Evolutionary conservation across 2,113 vertebrate species (phyloP).

Genomic region (Chiloscyllium plagiosum): DNA sequence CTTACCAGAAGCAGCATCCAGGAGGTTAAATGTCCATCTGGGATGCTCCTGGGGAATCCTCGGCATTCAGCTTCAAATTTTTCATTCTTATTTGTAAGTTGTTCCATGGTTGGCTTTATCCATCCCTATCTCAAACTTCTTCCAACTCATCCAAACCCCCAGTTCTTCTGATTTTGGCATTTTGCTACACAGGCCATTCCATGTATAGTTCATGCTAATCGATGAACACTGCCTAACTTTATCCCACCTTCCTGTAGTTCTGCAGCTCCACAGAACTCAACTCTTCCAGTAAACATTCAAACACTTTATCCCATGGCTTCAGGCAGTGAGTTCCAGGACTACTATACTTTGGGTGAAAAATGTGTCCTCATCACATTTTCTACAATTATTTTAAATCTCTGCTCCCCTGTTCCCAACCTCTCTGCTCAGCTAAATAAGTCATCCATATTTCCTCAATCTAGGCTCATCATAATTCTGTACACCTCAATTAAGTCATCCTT

Average conservation of each 20-base stretch:
- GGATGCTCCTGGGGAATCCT: neutral
- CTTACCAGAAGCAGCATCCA: neutral
- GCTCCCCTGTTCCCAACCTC: neutral
- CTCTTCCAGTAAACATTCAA: neutral
- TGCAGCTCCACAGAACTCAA: neutral
- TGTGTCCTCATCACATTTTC: neutral
- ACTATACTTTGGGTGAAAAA: neutral
- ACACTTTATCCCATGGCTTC: neutral
- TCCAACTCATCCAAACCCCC: neutral
- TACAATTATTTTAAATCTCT: neutral
- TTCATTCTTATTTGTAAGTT: neutral
- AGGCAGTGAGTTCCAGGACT: neutral
- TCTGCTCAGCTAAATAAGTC: neutral
- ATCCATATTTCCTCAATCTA: neutral
- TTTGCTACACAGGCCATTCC: neutral
- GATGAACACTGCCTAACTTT: neutral
- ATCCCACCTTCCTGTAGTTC: neutral
- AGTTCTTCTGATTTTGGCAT: neutral
- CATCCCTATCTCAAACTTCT: neutral
- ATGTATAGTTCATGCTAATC: neutral
- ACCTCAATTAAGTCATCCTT: neutral
- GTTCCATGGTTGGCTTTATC: neutral
- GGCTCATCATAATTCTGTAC: neutral
- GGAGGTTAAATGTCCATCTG: neutral
- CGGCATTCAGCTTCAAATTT: neutral